Evolutionary conservation across 2,797 vertebrate genomes (phyloP).

Genomic region (Coluber constrictor): DNA sequence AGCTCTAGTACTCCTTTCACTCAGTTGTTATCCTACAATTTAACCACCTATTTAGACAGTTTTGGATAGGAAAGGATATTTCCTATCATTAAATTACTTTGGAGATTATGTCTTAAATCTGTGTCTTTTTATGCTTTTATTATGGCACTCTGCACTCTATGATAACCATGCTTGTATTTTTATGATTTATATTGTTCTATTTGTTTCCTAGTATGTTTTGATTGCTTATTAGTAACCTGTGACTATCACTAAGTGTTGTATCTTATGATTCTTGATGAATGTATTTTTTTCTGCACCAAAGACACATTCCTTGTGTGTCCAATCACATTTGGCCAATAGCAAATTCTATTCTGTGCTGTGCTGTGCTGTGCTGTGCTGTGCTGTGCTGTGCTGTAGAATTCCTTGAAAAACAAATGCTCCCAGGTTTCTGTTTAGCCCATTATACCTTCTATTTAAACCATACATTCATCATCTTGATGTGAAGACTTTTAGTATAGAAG

Average conservation of each 20-base stretch:
- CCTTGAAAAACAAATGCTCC: neutral
- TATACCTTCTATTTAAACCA: neutral
- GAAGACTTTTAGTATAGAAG: neutral
- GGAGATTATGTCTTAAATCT: neutral
- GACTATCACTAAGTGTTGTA: no score
- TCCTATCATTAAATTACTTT: neutral
- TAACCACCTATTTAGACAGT: neutral
- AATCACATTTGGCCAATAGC: neutral
- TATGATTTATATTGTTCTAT: no score
- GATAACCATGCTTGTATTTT: no score
- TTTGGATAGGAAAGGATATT: neutral
- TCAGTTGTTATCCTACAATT: neutral
- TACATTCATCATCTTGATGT: neutral
- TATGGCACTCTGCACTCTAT: neutral
- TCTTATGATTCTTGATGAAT: no score
- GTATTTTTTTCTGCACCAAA: no score
- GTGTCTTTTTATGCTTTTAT: neutral
- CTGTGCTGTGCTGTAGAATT: neutral
- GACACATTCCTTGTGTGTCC: no score
- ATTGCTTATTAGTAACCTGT: no score
- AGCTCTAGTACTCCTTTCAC: neutral
- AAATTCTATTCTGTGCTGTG: no score
- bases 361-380: no score
- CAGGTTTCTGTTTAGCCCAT: neutral
- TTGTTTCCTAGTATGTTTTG: no score